These are phyloP conservation scores for Disparrhopalites patrizii DNA, from an alignment of 2,888 invertebrate genomes.

Conservation along the genomic window DNA sequence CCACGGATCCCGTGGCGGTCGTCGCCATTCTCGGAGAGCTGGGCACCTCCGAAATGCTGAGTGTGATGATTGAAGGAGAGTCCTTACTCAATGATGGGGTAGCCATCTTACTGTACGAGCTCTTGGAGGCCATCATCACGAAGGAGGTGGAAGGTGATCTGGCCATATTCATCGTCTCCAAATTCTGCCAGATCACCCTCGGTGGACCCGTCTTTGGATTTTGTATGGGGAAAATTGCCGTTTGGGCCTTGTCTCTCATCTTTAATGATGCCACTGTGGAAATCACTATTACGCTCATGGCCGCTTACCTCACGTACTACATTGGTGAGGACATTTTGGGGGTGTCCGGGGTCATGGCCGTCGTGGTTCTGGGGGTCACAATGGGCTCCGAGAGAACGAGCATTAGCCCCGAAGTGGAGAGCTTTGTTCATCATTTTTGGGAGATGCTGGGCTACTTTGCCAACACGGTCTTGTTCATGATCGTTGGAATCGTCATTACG, in stretches of 20 bases:
- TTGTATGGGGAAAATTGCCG: slow-evolving; percentile 51
- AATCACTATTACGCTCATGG: slow-evolving; percentile 53
- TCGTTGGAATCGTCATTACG: slow-evolving; percentile 61
- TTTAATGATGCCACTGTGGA: slow-evolving; percentile 54
- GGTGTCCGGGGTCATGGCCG: slow-evolving; percentile 54
- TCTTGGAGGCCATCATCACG: slow-evolving; percentile 34
- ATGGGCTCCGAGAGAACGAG: slow-evolving; percentile 52
- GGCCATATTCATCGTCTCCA: slow-evolving; percentile 29
- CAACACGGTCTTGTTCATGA: slow-evolving; percentile 60
- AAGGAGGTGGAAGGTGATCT: not conserved
- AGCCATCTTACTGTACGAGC: slow-evolving; percentile 53
- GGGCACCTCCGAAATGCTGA: slow-evolving; percentile 50
- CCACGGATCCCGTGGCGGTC: slow-evolving; percentile 55
- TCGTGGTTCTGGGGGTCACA: slow-evolving; percentile 53
- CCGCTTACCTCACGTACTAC: slow-evolving; percentile 54
- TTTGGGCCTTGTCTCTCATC: slow-evolving; percentile 51
- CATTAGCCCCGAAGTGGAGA: slow-evolving; percentile 54
- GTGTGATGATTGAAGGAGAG: slow-evolving; percentile 54
- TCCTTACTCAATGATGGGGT: slow-evolving; percentile 55
- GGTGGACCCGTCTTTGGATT: slow-evolving; percentile 53
- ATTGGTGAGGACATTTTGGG: slow-evolving; percentile 47
- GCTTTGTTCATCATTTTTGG: slow-evolving; percentile 54
- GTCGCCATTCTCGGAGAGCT: slow-evolving; percentile 54
- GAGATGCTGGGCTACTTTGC: slow-evolving; percentile 54
- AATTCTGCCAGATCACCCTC: slow-evolving; percentile 50